Base-by-base conservation (phyloP, 2,888 invertebrate genomes). In the Aphodius sticticus region DNA sequence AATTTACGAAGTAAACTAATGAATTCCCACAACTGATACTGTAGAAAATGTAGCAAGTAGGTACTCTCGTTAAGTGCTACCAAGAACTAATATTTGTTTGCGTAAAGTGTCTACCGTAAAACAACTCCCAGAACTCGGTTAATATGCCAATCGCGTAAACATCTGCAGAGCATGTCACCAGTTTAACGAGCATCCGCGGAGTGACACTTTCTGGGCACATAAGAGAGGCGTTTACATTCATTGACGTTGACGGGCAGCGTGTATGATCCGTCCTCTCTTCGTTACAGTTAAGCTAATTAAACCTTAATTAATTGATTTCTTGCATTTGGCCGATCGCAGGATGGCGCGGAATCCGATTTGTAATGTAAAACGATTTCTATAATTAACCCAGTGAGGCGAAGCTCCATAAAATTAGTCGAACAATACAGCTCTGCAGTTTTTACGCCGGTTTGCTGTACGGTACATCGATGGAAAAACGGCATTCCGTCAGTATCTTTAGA, bases 61-160 rank as follows among this genome's bases (percentile, higher is more conserved):
- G 53, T 53, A 53, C 53, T 53, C 12, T 53, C 1, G 53, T 53
- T 7, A 53, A 53, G 53, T 53, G 53, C 53, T 53, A 53, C 53
- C 53, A 53, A 53, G 53, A 53, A 53, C 53, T 53, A 53, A 53
- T 53, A 53, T 53, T 53, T 53, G 53, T 53, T 53, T 53, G 12
- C 7, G 53, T 53, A 53, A 53, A 53, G 53, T 53, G 9, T 53
- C 53, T 12, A 53, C 53, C 7, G 12, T 53, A 53, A 53, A 53
- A 53, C 53, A 7, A 53, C 53, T 53, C 53, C 53, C 53, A 53
- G 53, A 53, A 53, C 53, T 53, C 53, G 53, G 53, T 53, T 53
- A 53, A 53, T 53, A 53, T 53, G 53, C 53, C 53, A 53, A 53
- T 53, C 53, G 53, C 53, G 53, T 53, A 53, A 53, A 53, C 53